Evolutionary conservation across 2,888 invertebrate genomes (phyloP).

Genomic region (Beris morrisii): DNA sequence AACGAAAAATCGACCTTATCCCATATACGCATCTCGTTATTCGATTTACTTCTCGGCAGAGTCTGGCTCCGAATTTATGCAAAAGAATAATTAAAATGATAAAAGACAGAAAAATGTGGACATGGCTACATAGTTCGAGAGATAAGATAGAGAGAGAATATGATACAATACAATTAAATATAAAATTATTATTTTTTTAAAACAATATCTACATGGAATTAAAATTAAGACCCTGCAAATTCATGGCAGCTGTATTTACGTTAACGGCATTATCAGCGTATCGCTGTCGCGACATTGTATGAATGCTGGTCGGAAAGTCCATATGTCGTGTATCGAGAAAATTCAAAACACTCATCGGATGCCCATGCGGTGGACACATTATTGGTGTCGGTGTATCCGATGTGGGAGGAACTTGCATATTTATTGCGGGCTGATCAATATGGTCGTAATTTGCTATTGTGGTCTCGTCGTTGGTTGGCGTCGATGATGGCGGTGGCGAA

Average conservation of each 20-base stretch:
- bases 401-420: constrained; percentile 57
- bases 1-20: no score
- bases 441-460: constrained; percentile 55
- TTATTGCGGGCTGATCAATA: constrained; percentile 50
- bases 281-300: constrained; percentile 60
- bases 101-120: no score
- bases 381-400: constrained; percentile 60
- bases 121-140: no score
- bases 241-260: constrained; percentile 65
- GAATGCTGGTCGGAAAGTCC: constrained; percentile 65
- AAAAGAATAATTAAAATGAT: no score
- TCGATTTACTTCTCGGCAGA: no score
- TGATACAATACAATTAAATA: no score
- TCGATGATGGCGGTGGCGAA: constrained; percentile 61
- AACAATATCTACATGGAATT: constrained; percentile 55
- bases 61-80: no score
- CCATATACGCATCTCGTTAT: no score
- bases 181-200: constrained; percentile 62
- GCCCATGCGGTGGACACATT: constrained; percentile 64
- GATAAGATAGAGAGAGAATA: no score
- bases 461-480: constrained; percentile 55
- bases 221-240: constrained; percentile 75
- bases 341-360: constrained; percentile 68
- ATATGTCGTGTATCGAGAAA: constrained; percentile 72
- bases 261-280: constrained; percentile 56